Conservation (phyloP, 2,797 vertebrate species). For the Sebastes cheni region DNA sequence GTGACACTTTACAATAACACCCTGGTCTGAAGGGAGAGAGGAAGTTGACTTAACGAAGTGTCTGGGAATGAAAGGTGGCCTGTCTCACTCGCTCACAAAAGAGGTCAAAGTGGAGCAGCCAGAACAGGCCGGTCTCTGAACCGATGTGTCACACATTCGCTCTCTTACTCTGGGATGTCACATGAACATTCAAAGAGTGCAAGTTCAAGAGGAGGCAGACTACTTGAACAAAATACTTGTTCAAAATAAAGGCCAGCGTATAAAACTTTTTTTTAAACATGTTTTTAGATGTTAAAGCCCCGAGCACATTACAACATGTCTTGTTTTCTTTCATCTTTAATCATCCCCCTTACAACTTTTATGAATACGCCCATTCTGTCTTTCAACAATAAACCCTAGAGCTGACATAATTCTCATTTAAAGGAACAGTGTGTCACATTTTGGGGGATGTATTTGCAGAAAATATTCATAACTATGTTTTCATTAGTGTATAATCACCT, state of each 20-base stretch:
- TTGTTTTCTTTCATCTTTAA: background rate
- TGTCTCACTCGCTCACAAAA: conserved; percentile 66
- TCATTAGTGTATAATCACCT: too few relatives aligned
- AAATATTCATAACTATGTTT: too few relatives aligned
- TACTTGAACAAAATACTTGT: background rate
- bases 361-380: background rate
- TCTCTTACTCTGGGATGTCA: conserved; percentile 29
- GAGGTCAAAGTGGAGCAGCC: conserved; percentile 68
- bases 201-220: background rate
- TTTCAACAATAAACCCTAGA: background rate
- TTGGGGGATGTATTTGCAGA: too few relatives aligned
- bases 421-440: background rate
- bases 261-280: background rate
- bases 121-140: conserved; percentile 44
- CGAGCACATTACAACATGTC: background rate
- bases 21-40: conserved; percentile 66
- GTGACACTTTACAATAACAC: conserved; percentile 79
- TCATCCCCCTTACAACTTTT: background rate
- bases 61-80: conserved; percentile 75
- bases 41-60: conserved; percentile 79
- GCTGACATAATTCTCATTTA: background rate
- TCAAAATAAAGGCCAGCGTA: background rate
- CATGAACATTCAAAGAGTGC: conserved; percentile 13
- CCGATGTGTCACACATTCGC: conserved; percentile 31
- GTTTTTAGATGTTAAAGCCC: background rate